phyloP scores from a whole-genome alignment of 2,113 vertebrate genomes.

The Micronycteris hirsuta region DNA sequence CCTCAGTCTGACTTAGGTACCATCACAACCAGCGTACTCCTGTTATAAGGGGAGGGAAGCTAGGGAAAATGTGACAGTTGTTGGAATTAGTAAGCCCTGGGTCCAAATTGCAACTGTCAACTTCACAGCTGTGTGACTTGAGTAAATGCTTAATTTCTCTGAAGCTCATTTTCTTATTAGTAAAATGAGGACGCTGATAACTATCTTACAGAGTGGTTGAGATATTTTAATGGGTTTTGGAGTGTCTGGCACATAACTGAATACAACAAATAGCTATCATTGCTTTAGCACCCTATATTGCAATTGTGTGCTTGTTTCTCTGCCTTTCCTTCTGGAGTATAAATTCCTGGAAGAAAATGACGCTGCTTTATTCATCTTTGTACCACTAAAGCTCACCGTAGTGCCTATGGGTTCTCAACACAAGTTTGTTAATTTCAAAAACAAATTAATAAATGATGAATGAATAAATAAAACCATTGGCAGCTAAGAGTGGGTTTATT shows the following conservation, averaged over 20 bases:
- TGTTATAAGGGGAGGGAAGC: background rate
- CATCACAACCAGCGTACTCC: background rate
- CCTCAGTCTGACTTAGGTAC: background rate
- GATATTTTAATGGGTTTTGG: background rate
- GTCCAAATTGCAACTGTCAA: background rate
- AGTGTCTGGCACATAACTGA: background rate
- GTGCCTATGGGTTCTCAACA: background rate
- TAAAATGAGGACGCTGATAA: background rate
- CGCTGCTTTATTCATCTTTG: background rate
- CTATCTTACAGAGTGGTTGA: background rate
- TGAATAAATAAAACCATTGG: background rate
- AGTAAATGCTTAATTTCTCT: background rate
- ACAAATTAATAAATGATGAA: conserved; percentile 29
- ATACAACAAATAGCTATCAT: background rate
- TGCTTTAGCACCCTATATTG: background rate
- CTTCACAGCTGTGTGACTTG: background rate
- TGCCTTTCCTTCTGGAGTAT: background rate
- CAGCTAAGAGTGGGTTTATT: background rate
- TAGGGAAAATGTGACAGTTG: background rate
- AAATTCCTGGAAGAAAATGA: background rate
- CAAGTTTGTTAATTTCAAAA: conserved; percentile 20
- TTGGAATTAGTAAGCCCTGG: background rate
- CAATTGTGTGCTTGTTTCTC: background rate
- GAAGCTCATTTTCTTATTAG: conserved; percentile 22
- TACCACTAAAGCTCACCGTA: background rate